Conservation (phyloP, 2,113 vertebrate genomes). For the Muscicapa adusta region DNA sequence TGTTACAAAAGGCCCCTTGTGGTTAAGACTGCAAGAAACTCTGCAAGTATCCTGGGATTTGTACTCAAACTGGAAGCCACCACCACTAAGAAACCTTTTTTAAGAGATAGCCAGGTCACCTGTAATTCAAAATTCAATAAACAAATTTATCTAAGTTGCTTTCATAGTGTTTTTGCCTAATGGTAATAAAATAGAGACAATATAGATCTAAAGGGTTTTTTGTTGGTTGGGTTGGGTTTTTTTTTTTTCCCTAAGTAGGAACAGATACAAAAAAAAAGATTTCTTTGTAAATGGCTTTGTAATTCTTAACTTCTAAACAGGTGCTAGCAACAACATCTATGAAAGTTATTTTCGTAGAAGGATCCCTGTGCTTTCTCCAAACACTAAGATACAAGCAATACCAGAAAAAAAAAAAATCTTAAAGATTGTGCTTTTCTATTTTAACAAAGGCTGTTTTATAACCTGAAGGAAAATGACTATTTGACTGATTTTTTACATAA, state of each 20-base stretch:
- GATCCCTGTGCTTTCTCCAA: not conserved
- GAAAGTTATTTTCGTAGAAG: not conserved
- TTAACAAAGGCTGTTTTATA: not conserved
- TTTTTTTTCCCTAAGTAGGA: not conserved
- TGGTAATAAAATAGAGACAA: not conserved
- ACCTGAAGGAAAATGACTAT: not conserved
- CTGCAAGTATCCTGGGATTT: not conserved
- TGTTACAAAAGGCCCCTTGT: not conserved
- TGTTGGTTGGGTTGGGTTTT: not conserved
- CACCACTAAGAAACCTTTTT: not conserved
- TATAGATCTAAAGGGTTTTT: not conserved
- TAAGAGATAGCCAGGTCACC: not conserved
- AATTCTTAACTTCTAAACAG: not conserved
- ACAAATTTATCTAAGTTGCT: not conserved
- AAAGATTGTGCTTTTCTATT: not conserved
- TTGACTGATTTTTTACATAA: conserved; percentile 27
- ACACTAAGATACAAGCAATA: not conserved
- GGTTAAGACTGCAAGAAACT: not conserved
- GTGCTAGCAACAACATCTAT: not conserved
- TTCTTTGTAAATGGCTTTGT: not conserved
- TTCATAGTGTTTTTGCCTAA: not conserved
- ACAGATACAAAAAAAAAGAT: not conserved
- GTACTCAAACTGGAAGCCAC: not conserved
- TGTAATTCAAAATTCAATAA: not conserved
- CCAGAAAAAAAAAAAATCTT: not conserved